Evolutionary conservation across 2,888 invertebrate genomes (phyloP), one percentile per base, ranked within the genome.

Genomic region (Petrolisthes manimaculis): DNA sequence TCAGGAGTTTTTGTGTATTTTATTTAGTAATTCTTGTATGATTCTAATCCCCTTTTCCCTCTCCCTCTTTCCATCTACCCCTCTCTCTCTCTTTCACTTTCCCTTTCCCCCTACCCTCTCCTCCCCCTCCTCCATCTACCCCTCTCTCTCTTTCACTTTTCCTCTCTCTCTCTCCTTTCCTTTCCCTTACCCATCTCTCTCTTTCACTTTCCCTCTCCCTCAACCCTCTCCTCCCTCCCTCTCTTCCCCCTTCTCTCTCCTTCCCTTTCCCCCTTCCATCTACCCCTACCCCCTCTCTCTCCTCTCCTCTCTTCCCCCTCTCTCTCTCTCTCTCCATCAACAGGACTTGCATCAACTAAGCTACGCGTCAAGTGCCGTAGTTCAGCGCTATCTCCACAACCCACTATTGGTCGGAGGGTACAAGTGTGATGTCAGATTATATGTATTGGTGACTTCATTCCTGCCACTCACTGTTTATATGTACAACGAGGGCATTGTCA

Each of bases 381-480:
- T 95, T 6, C 95, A 95, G 92, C 93, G 94, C 84, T 95, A 95
- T 92, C 93, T 95, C 86, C 94, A 94, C 89, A 93, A 94, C 91
- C 95, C 95, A 4, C 95, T 95, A 91, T 93, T 95, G 53, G 93
- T 95, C 84, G 94, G 94, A 75, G 95, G 95, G 5, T 93, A 94
- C 91, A 95, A 95, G 92, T 95, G 95, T 92, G 95, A 95, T 92
- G 93, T 95, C n/a, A 92, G 95, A 9, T 93, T 95, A 89, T 95
- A 95, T 92, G 94, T 95, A 6, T 92, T 95, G 75, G 95, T 95
- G 53, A 94, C 94, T 79, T 94, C 95, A 93, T 94, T 93, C 91
- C 93, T 93, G 82, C 94, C 94, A 8, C 91, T 94, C 75, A 93
- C 94, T 92, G 94, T 93, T 3, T 95, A 95, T 94, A 92, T 95